A percentile compares a stretch with the other conserved stretches of the same genome.
Conservation (phyloP, 2,113 vertebrate genomes). For the Trichomycterus rosablanca region DNA sequence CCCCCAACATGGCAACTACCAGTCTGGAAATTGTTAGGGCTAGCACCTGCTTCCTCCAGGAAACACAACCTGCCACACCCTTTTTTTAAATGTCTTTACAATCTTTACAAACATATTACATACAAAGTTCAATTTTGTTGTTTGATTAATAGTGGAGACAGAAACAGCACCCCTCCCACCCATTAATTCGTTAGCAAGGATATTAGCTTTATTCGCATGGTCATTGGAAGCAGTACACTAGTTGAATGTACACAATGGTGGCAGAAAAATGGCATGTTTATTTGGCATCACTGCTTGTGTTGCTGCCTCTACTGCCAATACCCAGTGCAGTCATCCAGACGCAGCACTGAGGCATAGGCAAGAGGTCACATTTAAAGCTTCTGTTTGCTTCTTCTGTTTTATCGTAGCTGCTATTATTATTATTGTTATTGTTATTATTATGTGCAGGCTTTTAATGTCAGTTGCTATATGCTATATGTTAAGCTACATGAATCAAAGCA, state of each 20-base stretch:
- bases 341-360: slow-evolving; percentile 66
- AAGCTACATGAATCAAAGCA: slow-evolving; percentile 40
- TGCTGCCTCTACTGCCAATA: slow-evolving; percentile 68
- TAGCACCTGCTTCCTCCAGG: too few relatives aligned
- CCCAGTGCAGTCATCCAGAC: slow-evolving; percentile 42
- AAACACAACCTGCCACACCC: too few relatives aligned
- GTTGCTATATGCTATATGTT: slow-evolving; percentile 47
- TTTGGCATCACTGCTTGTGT: slow-evolving; percentile 76
- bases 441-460: slow-evolving; percentile 54
- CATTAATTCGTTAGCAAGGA: too few relatives aligned
- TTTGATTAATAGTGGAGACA: too few relatives aligned
- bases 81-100: too few relatives aligned
- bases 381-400: slow-evolving; percentile 56
- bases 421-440: slow-evolving; percentile 46
- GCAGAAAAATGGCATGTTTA: slow-evolving; percentile 87
- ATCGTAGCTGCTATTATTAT: slow-evolving; percentile 45
- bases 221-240: slow-evolving; percentile 80
- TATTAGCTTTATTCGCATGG: slow-evolving; percentile 48
- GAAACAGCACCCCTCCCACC: too few relatives aligned
- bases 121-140: too few relatives aligned
- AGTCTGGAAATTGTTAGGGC: too few relatives aligned
- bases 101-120: too few relatives aligned
- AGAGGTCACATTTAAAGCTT: slow-evolving; percentile 62
- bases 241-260: slow-evolving; percentile 78
- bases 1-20: too few relatives aligned